A percentile compares a stretch with the other conserved stretches of the same genome.
phyloP scores from a whole-genome alignment of 2,888 invertebrate genomes.

The Gymnosoma rotundatum region DNA sequence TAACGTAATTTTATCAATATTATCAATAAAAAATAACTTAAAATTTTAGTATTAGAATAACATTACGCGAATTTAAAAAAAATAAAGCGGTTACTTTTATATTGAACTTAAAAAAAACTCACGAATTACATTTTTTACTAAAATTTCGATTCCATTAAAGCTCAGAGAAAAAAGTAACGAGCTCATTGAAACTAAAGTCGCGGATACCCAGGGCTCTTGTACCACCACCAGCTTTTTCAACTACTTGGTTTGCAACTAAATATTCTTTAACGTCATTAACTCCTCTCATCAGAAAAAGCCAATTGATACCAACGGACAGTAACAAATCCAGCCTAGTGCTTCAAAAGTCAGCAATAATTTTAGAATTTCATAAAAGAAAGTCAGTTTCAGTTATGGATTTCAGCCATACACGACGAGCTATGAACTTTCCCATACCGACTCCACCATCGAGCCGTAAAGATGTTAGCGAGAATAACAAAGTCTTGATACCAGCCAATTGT shows the following conservation, averaged over 20 bases:
- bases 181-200: slow-evolving; percentile 55
- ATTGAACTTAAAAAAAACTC: not conserved
- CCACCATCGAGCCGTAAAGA: not conserved
- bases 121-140: not conserved
- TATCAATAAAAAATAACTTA: not conserved
- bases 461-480: slow-evolving; percentile 13
- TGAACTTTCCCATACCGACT: slow-evolving; percentile 65
- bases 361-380: slow-evolving; percentile 76
- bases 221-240: slow-evolving; percentile 75
- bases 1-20: slow-evolving; percentile 1
- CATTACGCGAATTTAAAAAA: slow-evolving; percentile 4
- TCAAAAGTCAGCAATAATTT: slow-evolving; percentile 73
- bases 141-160: slow-evolving; percentile 60
- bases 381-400: slow-evolving; percentile 80
- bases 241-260: slow-evolving; percentile 71
- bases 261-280: slow-evolving; percentile 51
- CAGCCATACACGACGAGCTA: slow-evolving; percentile 75
- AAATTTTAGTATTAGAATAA: slow-evolving; percentile 35
- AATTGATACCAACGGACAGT: not conserved
- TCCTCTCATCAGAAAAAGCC: not conserved
- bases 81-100: not conserved
- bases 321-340: slow-evolving; percentile 71
- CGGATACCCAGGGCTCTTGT: slow-evolving; percentile 68
- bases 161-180: slow-evolving; percentile 35
- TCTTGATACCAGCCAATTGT: slow-evolving; percentile 20